Evolutionary conservation across 2,888 invertebrate genomes (phyloP), one percentile per base, ranked within the genome.

Genomic region (Pterostichus madidus): DNA sequence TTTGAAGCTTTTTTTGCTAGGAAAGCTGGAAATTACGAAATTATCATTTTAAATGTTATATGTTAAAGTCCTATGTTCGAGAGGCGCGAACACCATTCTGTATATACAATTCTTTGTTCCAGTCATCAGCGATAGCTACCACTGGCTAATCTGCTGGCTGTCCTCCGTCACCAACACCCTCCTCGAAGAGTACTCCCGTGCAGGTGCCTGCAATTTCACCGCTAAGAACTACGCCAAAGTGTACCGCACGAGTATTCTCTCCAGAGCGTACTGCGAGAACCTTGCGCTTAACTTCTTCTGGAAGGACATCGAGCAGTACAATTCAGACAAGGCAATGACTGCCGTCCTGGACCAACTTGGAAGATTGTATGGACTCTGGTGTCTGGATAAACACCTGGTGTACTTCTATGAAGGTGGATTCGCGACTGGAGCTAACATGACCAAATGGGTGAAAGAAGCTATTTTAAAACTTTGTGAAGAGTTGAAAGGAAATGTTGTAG

Each of bases 131-230:
- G 91, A 92, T 61, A 93, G 94, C 32, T 97, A 96, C 90, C 93
- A 95, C 88, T 98, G 97, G 97, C 91, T 98, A 24, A 91, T 97
- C 64, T 94, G 95, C 85, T 95, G 95, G 91, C 90, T 98, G 5
- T 90, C 96, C n/a, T 91, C 93, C 83, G 92, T 94, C 84, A 96
- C 96, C 0, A 91, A 93, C 84, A 90, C 91, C 39, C 92, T 93
- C 88, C 93, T 94, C 85, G 91, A 93, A 75, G 85, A 89, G 0
- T 91, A 93, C 73, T 86, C 93, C 15, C 87, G 91, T 0, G 90
- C 90, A 13, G 94, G 94, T 0, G 89, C 91, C 0, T 93, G 95
- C 85, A 93, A 93, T 85, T 97, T 97, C 88, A 93, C 93, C 35
- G 96, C 97, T 0, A 92, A 95, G 83, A 96, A 95, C 88, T 93